Conservation (phyloP, 1,140 invertebrate genomes). For the Caenorhabditis elegans region WBcel235 BX284606.5:10618501-10619000, state of each 20-base stretch:
- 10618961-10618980: not conserved
- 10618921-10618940: not conserved
- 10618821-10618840: slow-evolving; percentile 31
- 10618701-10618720: slow-evolving; percentile 19
- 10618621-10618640: not conserved
- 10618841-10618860: slow-evolving; percentile 32
- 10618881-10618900: slow-evolving; percentile 11
- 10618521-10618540: too few relatives aligned
- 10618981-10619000: not conserved
- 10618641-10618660: not conserved
- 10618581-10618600: too few relatives aligned
- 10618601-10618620: not conserved
- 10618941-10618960: slow-evolving; percentile 25
- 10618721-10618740: not conserved
- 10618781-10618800: slow-evolving; percentile 23
- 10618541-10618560: too few relatives aligned
- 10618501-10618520: too few relatives aligned
- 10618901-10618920: not conserved
- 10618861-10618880: slow-evolving; percentile 32
- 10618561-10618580: too few relatives aligned
- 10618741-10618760: slow-evolving; percentile 31
- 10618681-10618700: not conserved
- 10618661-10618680: not conserved
- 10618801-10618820: slow-evolving; percentile 19
- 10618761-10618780: not conserved